Percentiles rank a stretch among this genome's conserved stretches.
Conservation (phyloP, 2,888 invertebrate species). For the Tipula unca region DNA sequence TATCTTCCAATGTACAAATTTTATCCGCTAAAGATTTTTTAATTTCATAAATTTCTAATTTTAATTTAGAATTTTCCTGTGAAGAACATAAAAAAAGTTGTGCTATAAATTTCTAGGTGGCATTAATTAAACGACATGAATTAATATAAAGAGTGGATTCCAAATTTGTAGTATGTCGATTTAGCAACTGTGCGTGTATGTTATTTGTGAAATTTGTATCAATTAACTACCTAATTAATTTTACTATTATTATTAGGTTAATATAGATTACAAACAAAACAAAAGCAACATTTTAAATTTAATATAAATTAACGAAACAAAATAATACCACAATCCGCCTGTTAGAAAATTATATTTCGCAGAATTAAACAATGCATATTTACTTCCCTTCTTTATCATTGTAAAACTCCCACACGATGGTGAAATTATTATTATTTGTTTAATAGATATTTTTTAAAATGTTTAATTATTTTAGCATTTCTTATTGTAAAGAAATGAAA, state of each 20-base stretch:
- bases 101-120: not conserved
- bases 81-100: constrained; percentile 24
- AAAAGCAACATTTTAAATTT: not conserved
- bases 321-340: not conserved
- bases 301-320: not conserved
- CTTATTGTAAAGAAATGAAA: too few species aligned
- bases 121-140: not conserved
- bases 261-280: not conserved
- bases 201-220: not conserved
- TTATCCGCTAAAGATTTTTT: constrained; percentile 36
- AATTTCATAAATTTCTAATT: constrained; percentile 31
- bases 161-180: not conserved
- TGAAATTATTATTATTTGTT: too few species aligned
- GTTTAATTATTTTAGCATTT: too few species aligned
- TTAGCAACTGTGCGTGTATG: not conserved
- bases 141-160: not conserved
- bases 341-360: not conserved
- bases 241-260: not conserved
- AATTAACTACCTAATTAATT: not conserved
- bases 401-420: not conserved
- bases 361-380: not conserved
- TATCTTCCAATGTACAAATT: constrained; percentile 35
- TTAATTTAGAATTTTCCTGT: constrained; percentile 27
- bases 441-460: too few species aligned
- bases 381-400: not conserved